A percentile compares a stretch with the other conserved stretches of the same genome.
Conservation (phyloP, 1,140 invertebrate species). For the Dufourea novaeangliae region DNA sequence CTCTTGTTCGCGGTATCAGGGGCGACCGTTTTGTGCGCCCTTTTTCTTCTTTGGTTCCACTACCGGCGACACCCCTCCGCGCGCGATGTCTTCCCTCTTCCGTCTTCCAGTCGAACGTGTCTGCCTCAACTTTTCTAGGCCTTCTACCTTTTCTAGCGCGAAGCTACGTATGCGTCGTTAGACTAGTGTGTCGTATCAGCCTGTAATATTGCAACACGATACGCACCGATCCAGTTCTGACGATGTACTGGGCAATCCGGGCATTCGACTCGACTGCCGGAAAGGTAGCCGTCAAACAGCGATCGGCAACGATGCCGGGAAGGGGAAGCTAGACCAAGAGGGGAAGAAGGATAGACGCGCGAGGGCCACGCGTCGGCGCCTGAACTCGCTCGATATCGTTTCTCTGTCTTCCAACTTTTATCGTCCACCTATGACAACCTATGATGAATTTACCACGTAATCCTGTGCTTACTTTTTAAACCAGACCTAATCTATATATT, state of each 20-base stretch:
- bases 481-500: background rate
- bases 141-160: background rate
- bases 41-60: background rate
- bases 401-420: constrained; percentile 46
- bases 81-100: background rate
- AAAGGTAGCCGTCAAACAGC: constrained; percentile 23
- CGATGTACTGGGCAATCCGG: constrained; percentile 72
- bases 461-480: background rate
- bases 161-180: background rate
- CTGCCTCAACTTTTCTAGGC: no score
- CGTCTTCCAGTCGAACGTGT: background rate
- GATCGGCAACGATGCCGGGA: constrained; percentile 9
- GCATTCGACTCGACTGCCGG: constrained; percentile 32
- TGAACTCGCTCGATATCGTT: constrained; percentile 73
- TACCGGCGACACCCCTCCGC: background rate
- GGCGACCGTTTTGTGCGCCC: constrained; percentile 27
- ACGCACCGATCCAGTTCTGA: constrained; percentile 60
- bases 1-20: background rate
- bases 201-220: constrained; percentile 15
- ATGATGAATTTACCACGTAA: background rate
- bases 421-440: background rate
- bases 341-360: constrained; percentile 12
- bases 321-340: constrained; percentile 33
- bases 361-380: constrained; percentile 72
- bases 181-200: background rate